Evolutionary conservation across 2,113 vertebrate species (phyloP).

Genomic region (Nerophis ophidion): DNA sequence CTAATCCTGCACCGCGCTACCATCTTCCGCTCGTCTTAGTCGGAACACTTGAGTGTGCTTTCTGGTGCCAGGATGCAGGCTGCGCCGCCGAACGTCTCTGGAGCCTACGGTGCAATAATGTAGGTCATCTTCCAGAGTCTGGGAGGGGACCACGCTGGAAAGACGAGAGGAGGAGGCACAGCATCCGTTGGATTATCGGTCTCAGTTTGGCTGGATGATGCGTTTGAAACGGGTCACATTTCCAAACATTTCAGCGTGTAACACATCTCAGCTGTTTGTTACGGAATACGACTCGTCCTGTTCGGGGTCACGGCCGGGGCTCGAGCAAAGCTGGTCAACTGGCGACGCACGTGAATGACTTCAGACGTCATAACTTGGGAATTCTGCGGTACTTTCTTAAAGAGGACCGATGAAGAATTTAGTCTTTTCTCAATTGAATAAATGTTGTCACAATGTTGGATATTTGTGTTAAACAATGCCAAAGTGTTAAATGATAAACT

Average conservation of each 20-base stretch:
- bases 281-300: too few relatives aligned
- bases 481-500: too few relatives aligned
- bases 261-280: background rate
- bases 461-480: too few relatives aligned
- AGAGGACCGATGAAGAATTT: too few relatives aligned
- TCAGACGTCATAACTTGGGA: too few relatives aligned
- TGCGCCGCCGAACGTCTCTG: conserved; percentile 38
- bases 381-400: too few relatives aligned
- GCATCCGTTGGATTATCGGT: conserved; percentile 43
- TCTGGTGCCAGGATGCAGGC: conserved; percentile 5
- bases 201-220: conserved; percentile 22
- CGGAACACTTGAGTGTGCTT: conserved; percentile 42
- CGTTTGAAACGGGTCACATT: background rate
- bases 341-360: too few relatives aligned
- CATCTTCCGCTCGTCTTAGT: conserved; percentile 33
- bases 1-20: conserved; percentile 45
- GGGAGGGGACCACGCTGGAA: conserved; percentile 39
- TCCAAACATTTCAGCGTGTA: background rate
- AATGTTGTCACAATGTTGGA: too few relatives aligned
- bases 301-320: too few relatives aligned
- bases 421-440: too few relatives aligned
- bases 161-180: conserved; percentile 15
- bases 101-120: conserved; percentile 57
- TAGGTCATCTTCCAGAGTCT: conserved; percentile 62
- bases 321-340: too few relatives aligned